Percentiles rank a stretch among this genome's conserved stretches.
These are phyloP conservation scores for Sciurus vulgaris DNA, from an alignment of 2,797 vertebrate genomes.

Conservation along the genomic window DNA sequence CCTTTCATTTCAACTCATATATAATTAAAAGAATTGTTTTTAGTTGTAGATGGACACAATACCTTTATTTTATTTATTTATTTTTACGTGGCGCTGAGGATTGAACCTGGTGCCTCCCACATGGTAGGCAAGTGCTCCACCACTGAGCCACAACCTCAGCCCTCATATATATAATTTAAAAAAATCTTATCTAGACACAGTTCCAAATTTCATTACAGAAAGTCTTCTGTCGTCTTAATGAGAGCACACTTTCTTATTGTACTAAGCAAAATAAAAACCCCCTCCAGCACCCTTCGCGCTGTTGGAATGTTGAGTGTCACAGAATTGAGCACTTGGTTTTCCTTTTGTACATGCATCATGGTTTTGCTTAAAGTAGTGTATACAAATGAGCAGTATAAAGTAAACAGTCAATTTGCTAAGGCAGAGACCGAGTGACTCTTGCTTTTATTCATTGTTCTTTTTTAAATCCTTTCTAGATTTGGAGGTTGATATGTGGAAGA, in stretches of 20 bases:
- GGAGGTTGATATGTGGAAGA: slow-evolving; percentile 94
- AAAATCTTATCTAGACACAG: not conserved
- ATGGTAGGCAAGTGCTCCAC: too few relatives aligned
- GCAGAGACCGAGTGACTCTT: slow-evolving; percentile 36
- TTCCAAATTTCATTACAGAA: not conserved
- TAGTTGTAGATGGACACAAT: too few relatives aligned
- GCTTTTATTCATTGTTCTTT: slow-evolving; percentile 63
- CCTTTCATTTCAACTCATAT: slow-evolving; percentile 29
- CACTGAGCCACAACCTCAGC: too few relatives aligned
- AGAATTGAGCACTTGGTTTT: not conserved
- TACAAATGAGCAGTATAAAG: slow-evolving; percentile 4
- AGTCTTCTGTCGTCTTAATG: slow-evolving; percentile 5
- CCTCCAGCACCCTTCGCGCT: not conserved
- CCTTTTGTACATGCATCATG: not conserved
- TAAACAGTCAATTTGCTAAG: not conserved
- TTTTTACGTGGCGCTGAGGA: too few relatives aligned
- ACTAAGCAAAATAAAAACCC: not conserved
- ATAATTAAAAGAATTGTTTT: not conserved
- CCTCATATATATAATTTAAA: not conserved
- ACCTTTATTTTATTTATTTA: too few relatives aligned
- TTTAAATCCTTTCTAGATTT: slow-evolving; percentile 89
- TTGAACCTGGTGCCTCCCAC: too few relatives aligned
- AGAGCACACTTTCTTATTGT: not conserved
- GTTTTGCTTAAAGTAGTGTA: not conserved
- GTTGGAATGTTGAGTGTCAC: not conserved